Base-by-base conservation (phyloP, 2,113 vertebrate genomes). In the Dipodomys stephensi region DNA sequence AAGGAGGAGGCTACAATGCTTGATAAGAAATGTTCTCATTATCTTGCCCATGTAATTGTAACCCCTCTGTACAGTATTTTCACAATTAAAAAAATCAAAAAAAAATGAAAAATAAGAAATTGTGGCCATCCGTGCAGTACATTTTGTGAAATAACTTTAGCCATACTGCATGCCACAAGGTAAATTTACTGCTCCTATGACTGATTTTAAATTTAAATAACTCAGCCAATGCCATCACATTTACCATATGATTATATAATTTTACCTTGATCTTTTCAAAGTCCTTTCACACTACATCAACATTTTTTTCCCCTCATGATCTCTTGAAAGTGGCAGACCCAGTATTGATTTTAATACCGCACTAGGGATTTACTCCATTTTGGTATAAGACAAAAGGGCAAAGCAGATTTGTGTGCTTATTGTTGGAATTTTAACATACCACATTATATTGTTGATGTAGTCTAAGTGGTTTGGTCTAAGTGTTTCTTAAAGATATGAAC, bases 201-300 rank as follows among this genome's bases (percentile, higher is more conserved):
- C 23, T 12, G 65, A 57, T 83, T 62, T 62, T 74, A 64, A 13
- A 1, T 93, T 86, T 84, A 27, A 76, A 22, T 69, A n/a, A 67
- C 7, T 53, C 6, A 83, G 6, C 30, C 74, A 32, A 82, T 62
- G 44, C 27, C 76, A 18, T 11, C 12, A 9, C 57, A 64, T 83
- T 77, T 84, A 25, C 12, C 39, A 27, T 62, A 7, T 32, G 9
- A 62, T 65, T 19, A 92, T 90, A 77, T 68, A 88, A 94, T 35
- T 82, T 2, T 64, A 53, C 80, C 35, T 85, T 79, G 44, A 83
- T n/a, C 4, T 91, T 92, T 84, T 92, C 79, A 69, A 81, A 84
- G 44, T 90, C 5, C 53, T 76, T 86, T 84, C 64, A 64, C 19
- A 83, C 6, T 28, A n/a, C 22, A 91, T 68, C 44, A 27, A 49